Percentiles rank a stretch among this genome's conserved stretches.
Conservation (phyloP, 1,140 invertebrate genomes). For the Temnothorax nylanderi region DNA sequence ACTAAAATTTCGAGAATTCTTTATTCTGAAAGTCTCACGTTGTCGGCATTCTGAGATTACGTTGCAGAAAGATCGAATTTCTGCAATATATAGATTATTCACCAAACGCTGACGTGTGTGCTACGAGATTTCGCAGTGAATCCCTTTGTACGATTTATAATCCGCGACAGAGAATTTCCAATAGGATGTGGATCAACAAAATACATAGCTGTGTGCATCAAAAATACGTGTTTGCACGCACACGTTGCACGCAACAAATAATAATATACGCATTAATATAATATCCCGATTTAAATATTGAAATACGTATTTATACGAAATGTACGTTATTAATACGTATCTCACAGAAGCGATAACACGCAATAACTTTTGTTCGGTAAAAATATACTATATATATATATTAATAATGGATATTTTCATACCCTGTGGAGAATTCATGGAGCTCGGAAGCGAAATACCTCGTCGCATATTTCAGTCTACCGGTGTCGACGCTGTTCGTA, state of each 20-base stretch:
- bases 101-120: background rate
- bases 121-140: background rate
- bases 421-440: background rate
- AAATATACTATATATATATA: background rate
- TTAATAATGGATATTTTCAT: background rate
- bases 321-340: constrained; percentile 7
- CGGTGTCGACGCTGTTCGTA: background rate
- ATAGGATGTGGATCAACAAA: background rate
- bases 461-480: constrained; percentile 4
- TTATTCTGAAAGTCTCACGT: background rate
- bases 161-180: background rate
- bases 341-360: background rate
- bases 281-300: too few relatives aligned
- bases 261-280: too few relatives aligned
- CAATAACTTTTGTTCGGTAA: background rate
- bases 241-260: background rate
- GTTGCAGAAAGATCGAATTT: background rate
- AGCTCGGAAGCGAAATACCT: constrained; percentile 6
- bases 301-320: constrained; percentile 1
- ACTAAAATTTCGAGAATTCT: background rate
- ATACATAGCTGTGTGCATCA: background rate
- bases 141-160: background rate
- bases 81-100: background rate
- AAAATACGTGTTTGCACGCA: background rate
- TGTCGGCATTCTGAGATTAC: background rate